Evolutionary conservation across 1,140 invertebrate species (phyloP), one percentile per base, ranked within the genome.

Genomic region (Zaprionus tsacasi): DNA sequence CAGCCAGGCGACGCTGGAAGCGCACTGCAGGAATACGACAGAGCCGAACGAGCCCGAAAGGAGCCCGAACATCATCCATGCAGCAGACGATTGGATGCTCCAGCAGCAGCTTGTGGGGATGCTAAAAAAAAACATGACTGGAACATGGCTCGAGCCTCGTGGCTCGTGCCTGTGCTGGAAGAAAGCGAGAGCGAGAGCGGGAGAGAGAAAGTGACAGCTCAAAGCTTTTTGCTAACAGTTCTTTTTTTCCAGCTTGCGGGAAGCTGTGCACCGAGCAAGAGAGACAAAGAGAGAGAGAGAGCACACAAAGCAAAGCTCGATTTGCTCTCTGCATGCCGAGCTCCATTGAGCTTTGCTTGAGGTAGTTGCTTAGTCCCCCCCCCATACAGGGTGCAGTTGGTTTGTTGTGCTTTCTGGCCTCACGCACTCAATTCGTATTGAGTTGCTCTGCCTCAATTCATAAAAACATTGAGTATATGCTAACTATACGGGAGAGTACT

Each of bases 1-100:
- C 71, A 78, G 82, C 86, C 76, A 90, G 86, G 82, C 86, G 68
- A 54, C 78, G 72, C 76, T 89, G 85, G 85, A 89, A 89, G 63
- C 79, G 36, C 45, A 69, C 71, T 58, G 70, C 75, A 65, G 43
- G 27, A 71, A 59, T 21, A 21, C 54, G 55, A 21, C 33, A 40
- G 27, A 73, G n/a, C 68, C 40, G 50, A 70, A 15, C 40, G 36
- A 61, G 15, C 38, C 68, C 15, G 54, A 30, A 35, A 8, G 17
- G 21, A 45, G 15, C 43, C 12, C 57, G 70, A 67, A 63, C 66
- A 74, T 74, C 71, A 21, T 25, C 56, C 57, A 64, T 65, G 72
- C 67, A 70, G 72, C 60, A 13, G 36, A 38, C 36, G 72, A 75
- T 76, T 76, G 68, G 61, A 76, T 76, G 71, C 54, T 40, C 59